Evolutionary conservation across 2,888 invertebrate genomes (phyloP).

Genomic region (Tryphoninae sp.): DNA sequence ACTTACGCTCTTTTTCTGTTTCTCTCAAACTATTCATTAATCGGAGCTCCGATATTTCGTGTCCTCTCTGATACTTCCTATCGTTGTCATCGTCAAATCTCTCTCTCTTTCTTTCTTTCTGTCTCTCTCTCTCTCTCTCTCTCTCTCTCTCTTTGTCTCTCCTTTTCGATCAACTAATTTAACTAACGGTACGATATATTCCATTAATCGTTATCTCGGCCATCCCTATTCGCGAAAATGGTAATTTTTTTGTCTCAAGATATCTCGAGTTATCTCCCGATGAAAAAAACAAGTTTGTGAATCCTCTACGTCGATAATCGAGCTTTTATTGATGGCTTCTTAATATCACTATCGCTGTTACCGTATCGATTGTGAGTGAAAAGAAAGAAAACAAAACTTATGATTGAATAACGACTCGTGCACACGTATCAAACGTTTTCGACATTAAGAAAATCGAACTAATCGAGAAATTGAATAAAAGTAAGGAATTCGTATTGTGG

Average conservation of each 20-base stretch:
- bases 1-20: not conserved
- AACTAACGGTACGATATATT: not conserved
- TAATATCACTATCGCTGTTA: not conserved
- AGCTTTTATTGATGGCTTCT: not conserved
- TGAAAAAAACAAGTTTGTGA: not conserved
- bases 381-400: not conserved
- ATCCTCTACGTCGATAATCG: not conserved
- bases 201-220: not conserved
- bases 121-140: not conserved
- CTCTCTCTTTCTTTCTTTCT: not conserved
- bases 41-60: conserved; percentile 12
- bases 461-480: not conserved
- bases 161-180: not conserved
- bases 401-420: not conserved
- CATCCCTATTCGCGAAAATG: not conserved
- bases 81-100: conserved; percentile 9
- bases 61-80: conserved; percentile 4
- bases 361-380: not conserved
- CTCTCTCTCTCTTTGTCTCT: not conserved
- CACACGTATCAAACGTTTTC: not conserved
- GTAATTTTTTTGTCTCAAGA: not conserved
- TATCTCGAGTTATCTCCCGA: too few species aligned
- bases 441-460: not conserved
- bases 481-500: not conserved
- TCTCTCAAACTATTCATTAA: not conserved